phyloP scores from a whole-genome alignment of 2,888 invertebrate genomes.

The Hedya salicella region DNA sequence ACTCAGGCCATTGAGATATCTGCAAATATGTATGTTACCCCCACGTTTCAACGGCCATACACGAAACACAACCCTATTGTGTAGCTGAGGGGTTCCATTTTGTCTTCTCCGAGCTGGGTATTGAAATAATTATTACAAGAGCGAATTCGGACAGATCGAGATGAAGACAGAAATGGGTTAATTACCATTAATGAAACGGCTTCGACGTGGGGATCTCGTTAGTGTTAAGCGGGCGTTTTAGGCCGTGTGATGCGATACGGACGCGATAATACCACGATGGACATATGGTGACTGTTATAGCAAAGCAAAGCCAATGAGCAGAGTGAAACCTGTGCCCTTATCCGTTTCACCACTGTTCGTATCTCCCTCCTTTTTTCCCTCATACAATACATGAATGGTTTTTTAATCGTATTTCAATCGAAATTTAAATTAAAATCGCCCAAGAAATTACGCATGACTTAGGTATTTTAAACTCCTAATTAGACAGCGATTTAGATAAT shows the following conservation, averaged over 20 bases:
- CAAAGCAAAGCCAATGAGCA: no score
- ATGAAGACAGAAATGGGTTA: constrained; percentile 50
- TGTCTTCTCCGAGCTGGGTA: background rate
- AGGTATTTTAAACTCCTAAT: no score
- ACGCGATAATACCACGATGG: constrained; percentile 16
- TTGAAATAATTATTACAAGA: constrained; percentile 41
- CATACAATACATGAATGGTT: no score
- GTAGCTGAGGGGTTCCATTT: background rate
- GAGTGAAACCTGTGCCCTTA: no score
- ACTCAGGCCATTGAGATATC: constrained; percentile 49
- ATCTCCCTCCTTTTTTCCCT: no score
- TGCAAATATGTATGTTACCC: constrained; percentile 47
- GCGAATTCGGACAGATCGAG: constrained; percentile 47
- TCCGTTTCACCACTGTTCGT: no score
- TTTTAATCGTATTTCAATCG: no score
- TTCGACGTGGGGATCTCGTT: constrained; percentile 32
- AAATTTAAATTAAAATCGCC: no score
- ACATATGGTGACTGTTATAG: constrained; percentile 4
- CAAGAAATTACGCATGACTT: no score
- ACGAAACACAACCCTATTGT: constrained; percentile 2
- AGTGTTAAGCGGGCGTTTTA: constrained; percentile 29
- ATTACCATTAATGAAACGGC: constrained; percentile 48
- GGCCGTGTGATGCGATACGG: constrained; percentile 10
- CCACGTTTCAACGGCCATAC: background rate
- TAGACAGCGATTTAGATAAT: no score